Conservation (phyloP, 2,113 vertebrate genomes). For the Epinephelus lanceolatus region DNA sequence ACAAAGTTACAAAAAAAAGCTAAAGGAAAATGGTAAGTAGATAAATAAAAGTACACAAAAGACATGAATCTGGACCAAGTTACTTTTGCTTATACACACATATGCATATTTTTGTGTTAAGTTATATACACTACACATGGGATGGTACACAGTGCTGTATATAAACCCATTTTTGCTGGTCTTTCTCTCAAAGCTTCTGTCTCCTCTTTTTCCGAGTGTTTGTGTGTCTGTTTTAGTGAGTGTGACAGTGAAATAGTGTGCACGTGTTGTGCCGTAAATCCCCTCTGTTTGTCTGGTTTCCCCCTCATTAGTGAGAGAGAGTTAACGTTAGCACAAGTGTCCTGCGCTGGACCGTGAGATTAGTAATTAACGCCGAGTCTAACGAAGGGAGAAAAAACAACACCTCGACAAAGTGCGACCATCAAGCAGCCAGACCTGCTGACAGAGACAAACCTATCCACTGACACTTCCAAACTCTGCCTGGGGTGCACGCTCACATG, state of each 20-base stretch:
- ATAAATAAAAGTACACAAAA: not conserved
- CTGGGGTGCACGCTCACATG: conserved; percentile 2
- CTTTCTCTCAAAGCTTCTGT: not conserved
- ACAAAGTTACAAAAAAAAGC: not conserved
- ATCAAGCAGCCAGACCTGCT: conserved; percentile 82
- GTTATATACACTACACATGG: not conserved
- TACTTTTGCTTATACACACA: not conserved
- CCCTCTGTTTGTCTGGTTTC: conserved; percentile 84
- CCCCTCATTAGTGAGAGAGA: conserved; percentile 85
- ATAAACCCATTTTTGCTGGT: not conserved
- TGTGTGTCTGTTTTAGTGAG: conserved; percentile 43
- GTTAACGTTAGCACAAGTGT: conserved; percentile 83
- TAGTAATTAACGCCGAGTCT: conserved; percentile 86
- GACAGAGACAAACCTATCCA: conserved; percentile 75
- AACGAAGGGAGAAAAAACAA: conserved; percentile 86
- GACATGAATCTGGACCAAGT: not conserved
- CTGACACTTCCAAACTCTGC: conserved; percentile 55
- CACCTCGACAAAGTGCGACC: conserved; percentile 83
- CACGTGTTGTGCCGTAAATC: conserved; percentile 80
- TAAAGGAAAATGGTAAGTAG: not conserved
- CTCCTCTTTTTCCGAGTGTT: conserved; percentile 17
- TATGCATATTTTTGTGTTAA: not conserved
- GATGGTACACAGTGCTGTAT: no score
- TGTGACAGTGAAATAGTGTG: conserved; percentile 66
- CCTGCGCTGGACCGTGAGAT: conserved; percentile 86